These are phyloP conservation scores for Diprion similis DNA, from an alignment of 1,140 invertebrate species.

Conservation along the genomic window DNA sequence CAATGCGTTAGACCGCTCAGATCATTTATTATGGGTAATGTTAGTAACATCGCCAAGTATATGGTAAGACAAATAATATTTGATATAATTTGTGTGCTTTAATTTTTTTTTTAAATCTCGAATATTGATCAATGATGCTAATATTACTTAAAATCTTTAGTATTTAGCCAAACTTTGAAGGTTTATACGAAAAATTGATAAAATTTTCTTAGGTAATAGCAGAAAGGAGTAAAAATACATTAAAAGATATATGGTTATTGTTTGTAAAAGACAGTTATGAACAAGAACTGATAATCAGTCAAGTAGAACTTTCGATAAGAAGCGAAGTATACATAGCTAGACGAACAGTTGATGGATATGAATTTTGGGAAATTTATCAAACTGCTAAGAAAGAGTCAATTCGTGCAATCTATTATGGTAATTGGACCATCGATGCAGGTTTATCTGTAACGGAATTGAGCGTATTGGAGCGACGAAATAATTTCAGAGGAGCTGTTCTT, in stretches of 20 bases:
- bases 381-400: not conserved
- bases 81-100: too few species aligned
- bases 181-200: too few species aligned
- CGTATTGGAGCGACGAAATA: not conserved
- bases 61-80: not conserved
- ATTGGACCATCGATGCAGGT: not conserved
- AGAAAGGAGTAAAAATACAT: not conserved
- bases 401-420: not conserved
- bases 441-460: not conserved
- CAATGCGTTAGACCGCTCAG: not conserved
- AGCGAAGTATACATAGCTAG: not conserved
- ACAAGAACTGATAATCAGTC: not conserved
- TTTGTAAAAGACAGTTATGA: not conserved
- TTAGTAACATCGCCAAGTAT: not conserved
- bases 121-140: too few species aligned
- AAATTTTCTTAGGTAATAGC: not conserved
- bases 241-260: not conserved
- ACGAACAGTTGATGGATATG: not conserved
- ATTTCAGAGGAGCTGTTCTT: not conserved
- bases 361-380: conserved; percentile 13
- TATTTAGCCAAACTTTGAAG: too few species aligned
- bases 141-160: too few species aligned
- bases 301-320: not conserved
- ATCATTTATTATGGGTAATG: not conserved
- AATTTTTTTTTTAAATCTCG: too few species aligned